These are phyloP conservation scores for Peromyscus polionotus DNA, from an alignment of 2,113 vertebrate species.

Conservation along the genomic window DNA sequence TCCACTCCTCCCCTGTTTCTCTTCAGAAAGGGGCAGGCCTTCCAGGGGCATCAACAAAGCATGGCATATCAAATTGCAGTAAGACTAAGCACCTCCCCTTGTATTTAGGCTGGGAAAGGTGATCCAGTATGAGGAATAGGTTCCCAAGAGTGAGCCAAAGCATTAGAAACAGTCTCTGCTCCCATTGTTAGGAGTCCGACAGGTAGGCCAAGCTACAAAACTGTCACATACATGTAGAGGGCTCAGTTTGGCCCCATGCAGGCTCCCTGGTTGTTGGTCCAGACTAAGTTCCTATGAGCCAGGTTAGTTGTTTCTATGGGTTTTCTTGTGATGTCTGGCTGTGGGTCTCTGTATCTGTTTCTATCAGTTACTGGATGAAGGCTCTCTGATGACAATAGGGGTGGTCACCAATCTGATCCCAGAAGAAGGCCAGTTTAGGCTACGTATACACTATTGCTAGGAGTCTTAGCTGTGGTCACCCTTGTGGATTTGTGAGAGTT, in stretches of 20 bases:
- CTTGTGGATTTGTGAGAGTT: background rate
- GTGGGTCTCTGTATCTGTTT: background rate
- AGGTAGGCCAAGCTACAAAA: background rate
- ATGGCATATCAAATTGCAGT: background rate
- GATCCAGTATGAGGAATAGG: background rate
- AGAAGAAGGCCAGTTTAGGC: background rate
- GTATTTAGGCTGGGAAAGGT: background rate
- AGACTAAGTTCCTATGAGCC: background rate
- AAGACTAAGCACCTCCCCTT: background rate
- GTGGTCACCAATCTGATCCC: background rate
- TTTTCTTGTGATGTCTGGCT: background rate
- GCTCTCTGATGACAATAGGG: background rate
- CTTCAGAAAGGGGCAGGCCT: background rate
- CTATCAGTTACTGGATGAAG: background rate
- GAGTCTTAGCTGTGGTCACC: background rate
- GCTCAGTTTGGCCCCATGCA: background rate
- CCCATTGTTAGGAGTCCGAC: background rate
- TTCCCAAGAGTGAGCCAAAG: background rate
- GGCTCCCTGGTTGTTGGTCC: background rate
- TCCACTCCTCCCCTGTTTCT: background rate
- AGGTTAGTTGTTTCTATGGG: background rate
- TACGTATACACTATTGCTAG: background rate
- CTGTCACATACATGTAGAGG: background rate
- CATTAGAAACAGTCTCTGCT: background rate
- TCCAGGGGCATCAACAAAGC: background rate